These are phyloP conservation scores for Phania funesta DNA, from an alignment of 2,888 invertebrate species.

Conservation along the genomic window DNA sequence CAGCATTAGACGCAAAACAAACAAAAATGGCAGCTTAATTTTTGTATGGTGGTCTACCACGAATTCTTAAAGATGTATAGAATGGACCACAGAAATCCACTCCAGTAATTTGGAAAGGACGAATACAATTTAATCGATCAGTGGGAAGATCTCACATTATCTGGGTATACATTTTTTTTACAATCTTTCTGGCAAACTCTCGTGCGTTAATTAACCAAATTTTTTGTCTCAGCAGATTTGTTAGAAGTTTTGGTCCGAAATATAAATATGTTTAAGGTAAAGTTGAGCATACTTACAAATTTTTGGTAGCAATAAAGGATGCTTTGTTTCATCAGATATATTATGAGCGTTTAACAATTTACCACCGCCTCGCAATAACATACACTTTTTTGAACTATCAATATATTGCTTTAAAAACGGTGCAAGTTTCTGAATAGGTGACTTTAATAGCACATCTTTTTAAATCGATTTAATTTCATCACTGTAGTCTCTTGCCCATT, in stretches of 20 bases:
- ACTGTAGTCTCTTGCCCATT: neutral
- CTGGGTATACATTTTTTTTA: slow-evolving; percentile 15
- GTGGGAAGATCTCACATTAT: slow-evolving; percentile 41
- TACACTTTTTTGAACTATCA: neutral
- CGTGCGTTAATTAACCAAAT: slow-evolving; percentile 4
- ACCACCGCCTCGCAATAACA: neutral
- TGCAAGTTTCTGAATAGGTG: too few relatives aligned
- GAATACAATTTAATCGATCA: slow-evolving; percentile 3
- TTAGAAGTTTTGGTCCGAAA: neutral
- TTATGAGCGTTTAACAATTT: neutral
- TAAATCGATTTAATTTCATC: neutral
- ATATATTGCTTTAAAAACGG: too few relatives aligned
- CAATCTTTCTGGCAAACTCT: neutral
- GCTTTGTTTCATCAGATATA: slow-evolving; percentile 9
- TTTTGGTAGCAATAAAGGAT: too few relatives aligned
- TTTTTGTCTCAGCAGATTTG: neutral
- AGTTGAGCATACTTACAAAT: neutral
- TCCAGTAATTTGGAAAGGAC: slow-evolving; percentile 29
- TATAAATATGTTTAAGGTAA: neutral
- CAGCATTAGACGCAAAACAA: too few relatives aligned
- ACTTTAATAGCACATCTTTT: neutral
- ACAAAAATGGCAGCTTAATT: slow-evolving; percentile 47
- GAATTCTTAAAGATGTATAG: slow-evolving; percentile 5
- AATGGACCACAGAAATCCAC: slow-evolving; percentile 42
- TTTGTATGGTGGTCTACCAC: slow-evolving; percentile 39